Percentiles rank a stretch among this genome's conserved stretches.
phyloP scores from a whole-genome alignment of 2,113 vertebrate species.

The Archocentrus centrarchus region DNA sequence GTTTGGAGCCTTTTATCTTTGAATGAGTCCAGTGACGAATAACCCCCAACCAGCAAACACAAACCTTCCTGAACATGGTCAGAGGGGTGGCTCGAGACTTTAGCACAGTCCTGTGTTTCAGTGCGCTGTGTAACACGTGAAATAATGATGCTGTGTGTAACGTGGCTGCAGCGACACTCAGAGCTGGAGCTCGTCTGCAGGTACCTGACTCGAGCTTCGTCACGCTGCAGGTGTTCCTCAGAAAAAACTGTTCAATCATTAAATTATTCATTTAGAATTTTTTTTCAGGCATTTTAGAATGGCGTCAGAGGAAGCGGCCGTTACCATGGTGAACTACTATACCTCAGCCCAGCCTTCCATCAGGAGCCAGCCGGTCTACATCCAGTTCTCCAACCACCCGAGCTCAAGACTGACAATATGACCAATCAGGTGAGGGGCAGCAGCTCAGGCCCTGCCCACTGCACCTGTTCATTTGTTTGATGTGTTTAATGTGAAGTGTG shows the following conservation, averaged over 20 bases:
- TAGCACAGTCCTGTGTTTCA: too few species aligned
- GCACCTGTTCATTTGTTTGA: background rate
- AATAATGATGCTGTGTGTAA: too few species aligned
- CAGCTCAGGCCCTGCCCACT: background rate
- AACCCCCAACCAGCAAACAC: too few species aligned
- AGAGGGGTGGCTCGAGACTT: too few species aligned
- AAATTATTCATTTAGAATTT: background rate
- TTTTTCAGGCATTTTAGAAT: slow-evolving; percentile 60
- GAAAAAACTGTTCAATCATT: background rate
- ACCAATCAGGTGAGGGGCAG: slow-evolving; percentile 53
- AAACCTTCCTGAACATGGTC: too few species aligned
- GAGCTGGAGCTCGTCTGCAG: too few species aligned
- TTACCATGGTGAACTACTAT: slow-evolving; percentile 71
- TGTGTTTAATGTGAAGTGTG: background rate
- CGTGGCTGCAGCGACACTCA: too few species aligned
- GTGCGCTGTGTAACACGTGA: too few species aligned
- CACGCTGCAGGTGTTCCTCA: background rate
- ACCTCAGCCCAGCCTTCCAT: slow-evolving; percentile 55
- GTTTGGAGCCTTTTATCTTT: too few species aligned
- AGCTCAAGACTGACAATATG: slow-evolving; percentile 65
- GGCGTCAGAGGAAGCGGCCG: slow-evolving; percentile 58
- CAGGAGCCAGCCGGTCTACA: slow-evolving; percentile 68
- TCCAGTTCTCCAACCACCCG: slow-evolving; percentile 68
- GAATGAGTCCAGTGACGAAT: too few species aligned
- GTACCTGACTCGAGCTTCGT: too few species aligned